phyloP scores from a whole-genome alignment of 2,797 vertebrate genomes.

The Galaxias olidus region DNA sequence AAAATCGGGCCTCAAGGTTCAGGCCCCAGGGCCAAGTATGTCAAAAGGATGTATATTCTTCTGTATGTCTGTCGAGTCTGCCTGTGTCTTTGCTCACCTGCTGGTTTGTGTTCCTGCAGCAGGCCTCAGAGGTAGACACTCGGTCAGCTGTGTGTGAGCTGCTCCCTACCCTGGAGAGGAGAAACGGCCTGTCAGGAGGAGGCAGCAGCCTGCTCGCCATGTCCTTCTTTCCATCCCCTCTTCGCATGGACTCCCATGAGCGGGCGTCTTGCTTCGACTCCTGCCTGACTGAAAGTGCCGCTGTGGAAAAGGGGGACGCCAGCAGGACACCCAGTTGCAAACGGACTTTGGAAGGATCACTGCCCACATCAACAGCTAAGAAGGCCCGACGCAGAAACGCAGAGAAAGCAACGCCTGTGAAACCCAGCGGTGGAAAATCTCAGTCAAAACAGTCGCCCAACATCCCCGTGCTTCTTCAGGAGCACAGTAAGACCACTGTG shows the following conservation, averaged over 20 bases:
- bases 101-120: slow-evolving; percentile 40
- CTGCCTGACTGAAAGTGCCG: slow-evolving; percentile 7
- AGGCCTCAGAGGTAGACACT: slow-evolving; percentile 49
- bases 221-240: slow-evolving; percentile 29
- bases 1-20: too few relatives aligned
- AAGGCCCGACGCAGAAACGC: slow-evolving; percentile 68
- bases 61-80: neutral
- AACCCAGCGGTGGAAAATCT: slow-evolving; percentile 80
- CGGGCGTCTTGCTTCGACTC: slow-evolving; percentile 29
- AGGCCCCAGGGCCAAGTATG: too few relatives aligned
- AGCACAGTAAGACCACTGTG: slow-evolving; percentile 84
- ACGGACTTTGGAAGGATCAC: slow-evolving; percentile 78
- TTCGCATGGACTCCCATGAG: slow-evolving; percentile 34
- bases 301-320: slow-evolving; percentile 69
- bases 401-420: slow-evolving; percentile 66
- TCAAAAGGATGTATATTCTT: too few relatives aligned
- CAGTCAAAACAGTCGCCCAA: slow-evolving; percentile 80
- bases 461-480: slow-evolving; percentile 80
- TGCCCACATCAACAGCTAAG: slow-evolving; percentile 59
- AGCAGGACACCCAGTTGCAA: slow-evolving; percentile 76
- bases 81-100: neutral
- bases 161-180: slow-evolving; percentile 59
- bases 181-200: slow-evolving; percentile 59
- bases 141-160: slow-evolving; percentile 56
- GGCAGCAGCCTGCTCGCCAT: slow-evolving; percentile 52